Evolutionary conservation across 2,888 invertebrate genomes (phyloP), one percentile per base, ranked within the genome.

Genomic region (Pinctada fucata): DNA sequence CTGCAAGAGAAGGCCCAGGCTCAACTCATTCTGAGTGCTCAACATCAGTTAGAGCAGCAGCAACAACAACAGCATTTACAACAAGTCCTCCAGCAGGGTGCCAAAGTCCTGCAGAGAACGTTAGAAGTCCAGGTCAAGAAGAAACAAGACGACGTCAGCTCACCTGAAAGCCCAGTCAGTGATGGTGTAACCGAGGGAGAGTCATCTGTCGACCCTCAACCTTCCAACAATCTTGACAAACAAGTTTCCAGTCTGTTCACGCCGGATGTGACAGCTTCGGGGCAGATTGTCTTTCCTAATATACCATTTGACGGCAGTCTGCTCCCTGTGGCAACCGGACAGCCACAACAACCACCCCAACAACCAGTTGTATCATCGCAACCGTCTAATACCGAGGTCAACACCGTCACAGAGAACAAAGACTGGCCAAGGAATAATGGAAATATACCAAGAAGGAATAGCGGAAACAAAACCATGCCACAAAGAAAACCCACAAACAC

Each of bases 1-100:
- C 91, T 95, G 80, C 94, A 95, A 84, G 95, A 95, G 88, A 93
- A 95, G 80, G 91, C 92, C 16, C 91, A 92, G 79, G 88, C 89
- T n/a, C 92, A 91, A 83, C 83, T 89, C 52, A 80, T 90, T 63
- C 84, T 92, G n/a, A 89, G 85, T 83, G 86, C 88, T 85, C 91
- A 91, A 68, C 86, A 87, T 69, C 88, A 88, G 70, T 80, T 88
- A 75, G 89, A 89, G 74, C 90, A 90, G 72, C 88, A 89, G 48
- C 89, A 90, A 72, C 88, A 88, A 48, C 84, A 85, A 65, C 85
- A 86, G 52, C 84, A 84, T 31, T 63, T 85, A 76, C 87, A 87
- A 52, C 87, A 87, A 72, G 85, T 82, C 13, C 75, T 84, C 75
- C 87, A 85, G 67, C 75, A 79, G 69, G 74, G 76, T 70, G 71